Conservation (phyloP, 2,797 vertebrate species). For the Muscicapa striata region DNA sequence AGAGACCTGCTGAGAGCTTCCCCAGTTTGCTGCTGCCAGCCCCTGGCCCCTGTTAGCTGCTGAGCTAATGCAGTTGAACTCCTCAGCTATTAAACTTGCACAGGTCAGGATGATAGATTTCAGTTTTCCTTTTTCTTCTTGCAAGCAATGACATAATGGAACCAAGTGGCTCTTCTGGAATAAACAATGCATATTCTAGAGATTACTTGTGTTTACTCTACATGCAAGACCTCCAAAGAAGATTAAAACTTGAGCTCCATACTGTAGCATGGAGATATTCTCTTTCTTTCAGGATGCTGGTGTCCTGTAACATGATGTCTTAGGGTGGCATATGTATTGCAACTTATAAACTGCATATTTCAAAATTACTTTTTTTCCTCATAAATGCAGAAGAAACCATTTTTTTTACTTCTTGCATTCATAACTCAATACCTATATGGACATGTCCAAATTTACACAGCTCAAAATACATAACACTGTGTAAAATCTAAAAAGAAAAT, state of each 20-base stretch:
- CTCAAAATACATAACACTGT: not conserved
- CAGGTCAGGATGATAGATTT: conserved; percentile 47
- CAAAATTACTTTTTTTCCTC: not conserved
- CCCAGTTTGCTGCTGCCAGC: not conserved
- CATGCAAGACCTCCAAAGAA: conserved; percentile 46
- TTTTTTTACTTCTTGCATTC: not conserved
- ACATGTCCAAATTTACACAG: not conserved
- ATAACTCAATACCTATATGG: not conserved
- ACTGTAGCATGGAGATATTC: not conserved
- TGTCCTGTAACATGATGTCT: not conserved
- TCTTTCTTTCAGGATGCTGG: not conserved
- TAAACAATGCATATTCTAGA: conserved; percentile 61
- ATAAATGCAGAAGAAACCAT: not conserved
- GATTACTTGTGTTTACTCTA: conserved; percentile 54
- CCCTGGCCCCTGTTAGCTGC: not conserved
- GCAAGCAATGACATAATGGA: conserved; percentile 63
- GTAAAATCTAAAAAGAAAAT: not conserved
- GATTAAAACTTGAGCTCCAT: conserved; percentile 3
- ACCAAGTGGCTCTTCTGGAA: conserved; percentile 50
- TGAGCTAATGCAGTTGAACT: conserved; percentile 14
- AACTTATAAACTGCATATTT: not conserved
- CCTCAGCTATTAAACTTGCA: conserved; percentile 16
- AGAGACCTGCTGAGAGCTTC: not conserved
- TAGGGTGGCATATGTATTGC: not conserved
- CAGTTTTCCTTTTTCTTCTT: conserved; percentile 41